Conservation (phyloP, 2,797 vertebrate species). For the Natrix natrix region DNA sequence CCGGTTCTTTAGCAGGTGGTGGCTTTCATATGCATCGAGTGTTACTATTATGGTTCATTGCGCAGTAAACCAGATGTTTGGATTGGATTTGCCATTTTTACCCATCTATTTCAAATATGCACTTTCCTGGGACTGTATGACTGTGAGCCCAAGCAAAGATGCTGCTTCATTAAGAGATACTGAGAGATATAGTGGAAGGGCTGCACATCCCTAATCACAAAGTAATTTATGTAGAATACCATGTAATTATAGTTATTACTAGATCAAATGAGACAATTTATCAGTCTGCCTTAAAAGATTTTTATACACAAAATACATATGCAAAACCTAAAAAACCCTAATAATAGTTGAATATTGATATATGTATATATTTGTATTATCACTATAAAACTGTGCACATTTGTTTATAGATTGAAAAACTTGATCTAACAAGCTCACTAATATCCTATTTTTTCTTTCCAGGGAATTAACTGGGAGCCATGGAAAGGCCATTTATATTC, state of each 20-base stretch:
- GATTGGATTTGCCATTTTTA: background rate
- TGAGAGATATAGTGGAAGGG: background rate
- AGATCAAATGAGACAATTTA: background rate
- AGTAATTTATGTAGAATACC: background rate
- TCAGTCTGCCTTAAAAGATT: background rate
- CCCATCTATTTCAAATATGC: background rate
- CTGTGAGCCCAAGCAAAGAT: background rate
- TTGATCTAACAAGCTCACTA: background rate
- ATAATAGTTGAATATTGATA: background rate
- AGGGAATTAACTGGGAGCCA: slow-evolving; percentile 90
- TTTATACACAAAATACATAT: background rate
- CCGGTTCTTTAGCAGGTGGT: background rate
- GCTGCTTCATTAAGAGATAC: background rate
- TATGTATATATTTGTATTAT: background rate
- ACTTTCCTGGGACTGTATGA: background rate
- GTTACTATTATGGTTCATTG: background rate
- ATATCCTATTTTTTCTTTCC: slow-evolving; percentile 2
- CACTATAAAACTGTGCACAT: background rate
- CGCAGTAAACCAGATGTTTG: background rate
- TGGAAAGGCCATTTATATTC: slow-evolving; percentile 90
- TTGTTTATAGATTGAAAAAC: background rate
- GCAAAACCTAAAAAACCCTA: background rate
- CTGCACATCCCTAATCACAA: background rate
- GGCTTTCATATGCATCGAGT: background rate
- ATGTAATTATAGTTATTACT: background rate